Percentiles rank a stretch among this genome's conserved stretches.
These are phyloP conservation scores for Sebastolobus altivelis DNA, from an alignment of 2,797 vertebrate genomes.

Conservation along the genomic window DNA sequence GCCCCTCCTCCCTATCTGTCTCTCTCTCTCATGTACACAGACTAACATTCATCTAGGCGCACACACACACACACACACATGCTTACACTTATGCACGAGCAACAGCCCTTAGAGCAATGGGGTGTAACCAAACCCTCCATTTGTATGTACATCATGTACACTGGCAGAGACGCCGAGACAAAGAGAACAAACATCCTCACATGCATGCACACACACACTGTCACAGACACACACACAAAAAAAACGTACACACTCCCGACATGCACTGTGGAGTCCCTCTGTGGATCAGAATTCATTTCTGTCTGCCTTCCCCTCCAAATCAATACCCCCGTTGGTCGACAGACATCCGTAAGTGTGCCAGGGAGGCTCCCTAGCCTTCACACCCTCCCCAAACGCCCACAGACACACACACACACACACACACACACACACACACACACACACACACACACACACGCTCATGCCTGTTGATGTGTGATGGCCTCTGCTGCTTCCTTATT, in stretches of 20 bases:
- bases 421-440: slow-evolving; percentile 25
- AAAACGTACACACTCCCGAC: slow-evolving; percentile 56
- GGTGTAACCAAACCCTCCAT: slow-evolving; percentile 84
- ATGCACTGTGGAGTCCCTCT: slow-evolving; percentile 70
- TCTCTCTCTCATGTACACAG: slow-evolving; percentile 40
- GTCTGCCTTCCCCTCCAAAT: slow-evolving; percentile 82
- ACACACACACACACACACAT: slow-evolving; percentile 57
- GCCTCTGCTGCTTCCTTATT: slow-evolving; percentile 84
- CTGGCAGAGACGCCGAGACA: slow-evolving; percentile 69
- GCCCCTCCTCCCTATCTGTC: slow-evolving; percentile 53
- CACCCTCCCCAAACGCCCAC: slow-evolving; percentile 46
- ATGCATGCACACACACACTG: slow-evolving; percentile 33
- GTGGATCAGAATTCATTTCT: slow-evolving; percentile 82
- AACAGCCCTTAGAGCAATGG: slow-evolving; percentile 75
- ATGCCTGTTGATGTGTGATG: slow-evolving; percentile 82
- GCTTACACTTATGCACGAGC: slow-evolving; percentile 54
- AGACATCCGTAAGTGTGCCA: slow-evolving; percentile 77
- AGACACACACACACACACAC: slow-evolving; percentile 36
- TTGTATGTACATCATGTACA: slow-evolving; percentile 82
- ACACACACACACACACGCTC: slow-evolving; percentile 41
- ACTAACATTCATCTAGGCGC: slow-evolving; percentile 50
- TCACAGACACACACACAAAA: slow-evolving; percentile 13
- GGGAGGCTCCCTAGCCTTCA: slow-evolving; percentile 66
- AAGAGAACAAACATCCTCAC: slow-evolving; percentile 78
- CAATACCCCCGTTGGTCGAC: slow-evolving; percentile 80